These are phyloP conservation scores for Actenoides lindsayi DNA, from an alignment of 2,113 vertebrate species.

Conservation along the genomic window DNA sequence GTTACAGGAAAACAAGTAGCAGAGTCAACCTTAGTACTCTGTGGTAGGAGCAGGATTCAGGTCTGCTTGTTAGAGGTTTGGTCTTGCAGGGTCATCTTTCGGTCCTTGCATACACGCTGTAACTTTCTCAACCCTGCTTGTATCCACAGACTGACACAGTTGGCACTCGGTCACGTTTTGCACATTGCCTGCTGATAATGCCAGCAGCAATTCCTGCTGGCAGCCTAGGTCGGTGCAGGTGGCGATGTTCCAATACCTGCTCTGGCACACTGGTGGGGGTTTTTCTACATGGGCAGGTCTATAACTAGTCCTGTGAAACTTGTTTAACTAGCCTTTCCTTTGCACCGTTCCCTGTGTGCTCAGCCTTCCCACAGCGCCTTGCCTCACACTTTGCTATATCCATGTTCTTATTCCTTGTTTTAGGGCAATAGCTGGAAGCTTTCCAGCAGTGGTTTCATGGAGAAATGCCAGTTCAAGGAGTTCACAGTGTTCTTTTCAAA, in stretches of 20 bases:
- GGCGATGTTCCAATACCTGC: not conserved
- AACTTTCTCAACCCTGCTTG: not conserved
- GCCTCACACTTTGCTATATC: not conserved
- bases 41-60: not conserved
- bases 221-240: not conserved
- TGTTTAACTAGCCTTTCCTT: conserved; percentile 8
- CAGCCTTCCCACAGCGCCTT: conserved; percentile 25
- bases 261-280: not conserved
- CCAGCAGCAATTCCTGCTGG: not conserved
- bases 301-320: conserved; percentile 13
- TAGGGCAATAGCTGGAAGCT: conserved; percentile 2
- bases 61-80: not conserved
- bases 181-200: not conserved
- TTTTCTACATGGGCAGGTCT: not conserved
- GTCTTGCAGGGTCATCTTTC: not conserved
- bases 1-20: not conserved
- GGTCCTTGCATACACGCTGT: accelerated
- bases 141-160: not conserved
- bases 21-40: not conserved
- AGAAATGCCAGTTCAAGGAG: conserved; percentile 2
- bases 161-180: not conserved
- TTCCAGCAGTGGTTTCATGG: conserved; percentile 1
- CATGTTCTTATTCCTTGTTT: not conserved
- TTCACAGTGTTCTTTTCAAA: not conserved
- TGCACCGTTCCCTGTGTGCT: not conserved